Evolutionary conservation across 2,113 vertebrate species (phyloP).

Genomic region (Misgurnus anguillicaudatus): DNA sequence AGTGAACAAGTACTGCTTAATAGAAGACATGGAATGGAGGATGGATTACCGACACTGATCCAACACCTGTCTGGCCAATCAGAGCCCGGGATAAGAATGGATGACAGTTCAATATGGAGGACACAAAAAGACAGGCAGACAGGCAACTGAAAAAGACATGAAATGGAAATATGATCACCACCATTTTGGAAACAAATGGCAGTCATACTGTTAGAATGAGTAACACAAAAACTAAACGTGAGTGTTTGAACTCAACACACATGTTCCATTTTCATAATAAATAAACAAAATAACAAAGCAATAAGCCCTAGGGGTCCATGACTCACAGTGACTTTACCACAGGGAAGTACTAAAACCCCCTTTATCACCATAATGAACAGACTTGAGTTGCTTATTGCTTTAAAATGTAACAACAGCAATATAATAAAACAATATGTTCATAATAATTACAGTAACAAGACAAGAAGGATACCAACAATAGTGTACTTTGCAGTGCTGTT

Average conservation of each 20-base stretch:
- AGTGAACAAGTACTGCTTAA: constrained; percentile 10
- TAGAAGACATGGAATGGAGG: constrained; percentile 37
- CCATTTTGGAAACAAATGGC: constrained; percentile 41
- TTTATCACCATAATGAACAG: no score
- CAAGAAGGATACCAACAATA: constrained; percentile 7
- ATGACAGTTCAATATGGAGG: constrained; percentile 55
- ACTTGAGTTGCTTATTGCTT: no score
- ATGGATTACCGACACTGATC: constrained; percentile 53
- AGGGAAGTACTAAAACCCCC: no score
- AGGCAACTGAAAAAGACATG: constrained; percentile 56
- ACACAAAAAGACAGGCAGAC: constrained; percentile 52
- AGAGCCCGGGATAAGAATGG: constrained; percentile 48
- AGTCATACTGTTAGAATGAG: constrained; percentile 35
- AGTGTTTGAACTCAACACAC: no score
- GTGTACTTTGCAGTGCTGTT: neutral
- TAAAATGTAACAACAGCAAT: neutral
- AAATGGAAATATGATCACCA: constrained; percentile 54
- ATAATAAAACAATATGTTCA: neutral
- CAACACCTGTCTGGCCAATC: constrained; percentile 46
- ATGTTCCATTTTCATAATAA: neutral
- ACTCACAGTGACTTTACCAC: no score
- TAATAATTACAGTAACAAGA: neutral
- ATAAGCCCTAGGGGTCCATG: no score
- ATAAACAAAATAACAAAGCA: neutral
- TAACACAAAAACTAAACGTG: neutral